These are phyloP conservation scores for Argopecten irradians DNA, from an alignment of 1,140 invertebrate species.

Conservation along the genomic window DNA sequence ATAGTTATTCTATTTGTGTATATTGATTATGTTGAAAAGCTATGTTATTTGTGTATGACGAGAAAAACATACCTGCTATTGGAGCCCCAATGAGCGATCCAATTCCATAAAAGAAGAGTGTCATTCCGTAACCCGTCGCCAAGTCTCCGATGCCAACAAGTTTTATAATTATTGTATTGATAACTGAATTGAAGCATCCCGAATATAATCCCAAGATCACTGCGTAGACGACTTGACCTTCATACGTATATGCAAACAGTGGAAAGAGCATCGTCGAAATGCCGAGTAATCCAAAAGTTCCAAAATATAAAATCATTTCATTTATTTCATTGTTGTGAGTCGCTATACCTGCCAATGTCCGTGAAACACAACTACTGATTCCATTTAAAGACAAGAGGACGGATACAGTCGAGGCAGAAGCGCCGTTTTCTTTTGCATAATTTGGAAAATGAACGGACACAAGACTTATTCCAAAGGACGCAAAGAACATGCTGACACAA, in stretches of 20 bases:
- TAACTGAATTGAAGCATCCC: not conserved
- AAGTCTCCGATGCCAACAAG: slow-evolving; percentile 22
- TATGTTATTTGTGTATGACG: no score
- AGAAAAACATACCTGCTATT: slow-evolving; percentile 45
- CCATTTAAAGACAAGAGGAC: slow-evolving; percentile 25
- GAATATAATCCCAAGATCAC: not conserved
- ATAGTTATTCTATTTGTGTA: no score
- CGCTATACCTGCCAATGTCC: not conserved
- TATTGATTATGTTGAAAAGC: no score
- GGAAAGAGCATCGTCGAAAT: not conserved
- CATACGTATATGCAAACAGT: not conserved
- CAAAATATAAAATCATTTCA: slow-evolving; percentile 32
- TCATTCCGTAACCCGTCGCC: slow-evolving; percentile 21
- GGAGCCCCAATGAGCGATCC: slow-evolving; percentile 32
- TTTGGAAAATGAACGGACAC: slow-evolving; percentile 33
- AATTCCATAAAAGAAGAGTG: slow-evolving; percentile 19
- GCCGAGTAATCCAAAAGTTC: not conserved
- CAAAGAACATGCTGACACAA: not conserved
- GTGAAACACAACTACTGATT: not conserved
- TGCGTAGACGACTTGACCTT: not conserved
- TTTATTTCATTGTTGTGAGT: not conserved
- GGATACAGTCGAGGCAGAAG: not conserved
- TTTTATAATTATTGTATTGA: slow-evolving; percentile 23
- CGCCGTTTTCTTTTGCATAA: not conserved
- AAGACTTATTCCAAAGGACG: slow-evolving; percentile 1